Conservation (phyloP, 2,113 vertebrate species). For the Heterochromis multidens region DNA sequence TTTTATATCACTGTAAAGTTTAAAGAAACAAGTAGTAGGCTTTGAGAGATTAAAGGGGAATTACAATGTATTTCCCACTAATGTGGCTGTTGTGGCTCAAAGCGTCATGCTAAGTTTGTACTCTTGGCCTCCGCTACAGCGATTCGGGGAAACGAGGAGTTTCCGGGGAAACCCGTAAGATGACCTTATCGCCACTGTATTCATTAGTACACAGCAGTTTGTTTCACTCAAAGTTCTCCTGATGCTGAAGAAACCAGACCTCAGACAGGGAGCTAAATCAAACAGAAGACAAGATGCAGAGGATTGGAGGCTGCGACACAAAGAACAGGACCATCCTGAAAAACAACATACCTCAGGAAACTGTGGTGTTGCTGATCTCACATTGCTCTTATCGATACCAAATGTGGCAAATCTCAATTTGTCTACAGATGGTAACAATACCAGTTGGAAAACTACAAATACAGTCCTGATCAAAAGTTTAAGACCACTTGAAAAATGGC, state of each 20-base stretch:
- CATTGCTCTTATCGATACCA: not conserved
- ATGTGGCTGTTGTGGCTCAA: not conserved
- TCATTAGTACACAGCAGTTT: not conserved
- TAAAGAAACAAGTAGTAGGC: not conserved
- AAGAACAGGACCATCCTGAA: not conserved
- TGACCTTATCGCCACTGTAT: not conserved
- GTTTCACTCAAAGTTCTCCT: not conserved
- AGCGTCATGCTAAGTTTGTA: not conserved
- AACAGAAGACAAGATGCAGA: not conserved
- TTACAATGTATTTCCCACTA: not conserved
- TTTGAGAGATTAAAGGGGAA: not conserved
- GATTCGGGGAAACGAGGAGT: not conserved
- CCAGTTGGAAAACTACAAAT: not conserved
- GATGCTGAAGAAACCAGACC: not conserved
- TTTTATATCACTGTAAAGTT: not conserved
- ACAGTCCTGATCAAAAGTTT: no score
- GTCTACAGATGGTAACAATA: not conserved
- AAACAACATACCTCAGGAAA: no score
- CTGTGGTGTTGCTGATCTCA: not conserved
- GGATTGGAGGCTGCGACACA: not conserved
- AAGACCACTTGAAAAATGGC: no score
- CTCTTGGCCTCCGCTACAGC: not conserved
- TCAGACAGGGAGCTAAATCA: not conserved
- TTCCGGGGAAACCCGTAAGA: not conserved
- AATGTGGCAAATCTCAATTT: not conserved